Evolutionary conservation across 2,797 vertebrate species (phyloP), one percentile per base, ranked within the genome.

Genomic region (Coendou prehensilis): DNA sequence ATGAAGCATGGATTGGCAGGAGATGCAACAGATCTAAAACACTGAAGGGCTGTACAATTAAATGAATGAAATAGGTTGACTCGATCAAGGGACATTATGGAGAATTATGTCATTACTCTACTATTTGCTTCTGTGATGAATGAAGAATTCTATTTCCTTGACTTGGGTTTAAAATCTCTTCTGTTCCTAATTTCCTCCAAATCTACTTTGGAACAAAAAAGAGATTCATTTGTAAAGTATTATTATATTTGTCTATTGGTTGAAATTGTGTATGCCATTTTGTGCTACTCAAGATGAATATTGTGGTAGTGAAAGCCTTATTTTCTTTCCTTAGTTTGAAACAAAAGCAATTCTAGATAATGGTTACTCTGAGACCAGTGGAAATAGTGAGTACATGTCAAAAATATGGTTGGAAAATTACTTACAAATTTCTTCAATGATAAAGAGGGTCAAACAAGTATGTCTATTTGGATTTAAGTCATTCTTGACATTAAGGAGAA

Each of bases 161-260:
- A 93, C 93, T 98, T 69, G 83, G 18, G 57, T 95, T 97, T 95
- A 94, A 93, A 84, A 95, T 93, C 23, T 94, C 96, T 94, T 89
- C 91, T 95, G 92, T 88, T 96, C 88, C 95, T 97, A 97, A 97
- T 98, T 97, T 97, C 84, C 95, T 93, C 91, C 75, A 98, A 98
- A 98, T 98, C 96, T 96, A 97, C 79, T 98, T 98, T 97, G 80
- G 87, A 23, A 78, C 78, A 95, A 95, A 87, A 93, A 92, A 97
- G 63, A 94, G 87, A 97, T 97, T 97, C 93, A 98, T 98, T 97
- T 98, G 87, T 97, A 98, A 97, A 94, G 79, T 87, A 97, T 98
- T 97, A 97, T 97, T 97, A 14, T 86, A 98, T 97, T 98, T 98
- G 93, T 95, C 91, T 96, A 92, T 75, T 94, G 59, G 78, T 78